Evolutionary conservation across 2,113 vertebrate genomes (phyloP).

Genomic region (Bujurquina vittata): DNA sequence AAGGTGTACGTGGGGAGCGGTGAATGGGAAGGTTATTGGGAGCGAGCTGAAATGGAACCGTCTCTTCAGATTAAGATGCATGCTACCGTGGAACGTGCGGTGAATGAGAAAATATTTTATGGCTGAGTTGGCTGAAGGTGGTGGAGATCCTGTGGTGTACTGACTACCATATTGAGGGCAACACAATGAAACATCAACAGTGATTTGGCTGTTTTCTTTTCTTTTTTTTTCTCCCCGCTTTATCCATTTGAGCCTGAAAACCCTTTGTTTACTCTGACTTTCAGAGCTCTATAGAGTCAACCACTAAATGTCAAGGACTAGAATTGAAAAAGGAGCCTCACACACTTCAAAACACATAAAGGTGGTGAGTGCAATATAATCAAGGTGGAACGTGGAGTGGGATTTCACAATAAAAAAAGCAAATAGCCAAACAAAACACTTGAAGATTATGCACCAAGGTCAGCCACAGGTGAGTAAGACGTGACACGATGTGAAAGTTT

Average conservation of each 20-base stretch:
- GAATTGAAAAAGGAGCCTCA: constrained; percentile 32
- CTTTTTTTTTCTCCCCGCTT: constrained; percentile 23
- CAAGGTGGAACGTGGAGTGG: neutral
- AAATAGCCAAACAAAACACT: constrained; percentile 15
- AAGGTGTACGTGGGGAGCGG: constrained; percentile 32
- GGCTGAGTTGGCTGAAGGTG: neutral
- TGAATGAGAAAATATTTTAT: constrained; percentile 54
- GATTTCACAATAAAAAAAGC: neutral
- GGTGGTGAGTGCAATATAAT: neutral
- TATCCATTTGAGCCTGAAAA: constrained; percentile 35
- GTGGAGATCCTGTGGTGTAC: neutral
- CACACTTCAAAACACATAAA: constrained; percentile 13
- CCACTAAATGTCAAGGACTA: constrained; percentile 44
- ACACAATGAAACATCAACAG: constrained; percentile 41
- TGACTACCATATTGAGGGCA: constrained; percentile 40
- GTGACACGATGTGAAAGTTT: neutral
- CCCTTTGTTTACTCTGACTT: constrained; percentile 39
- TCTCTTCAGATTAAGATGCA: constrained; percentile 73
- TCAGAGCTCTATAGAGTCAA: constrained; percentile 32
- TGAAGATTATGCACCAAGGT: constrained; percentile 13
- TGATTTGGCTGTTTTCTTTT: constrained; percentile 40
- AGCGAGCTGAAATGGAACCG: constrained; percentile 64
- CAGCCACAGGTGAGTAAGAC: neutral
- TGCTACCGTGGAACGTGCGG: constrained; percentile 39
- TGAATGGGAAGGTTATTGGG: constrained; percentile 64